Conservation (phyloP, 2,113 vertebrate genomes). For the Anhinga rufa region DNA sequence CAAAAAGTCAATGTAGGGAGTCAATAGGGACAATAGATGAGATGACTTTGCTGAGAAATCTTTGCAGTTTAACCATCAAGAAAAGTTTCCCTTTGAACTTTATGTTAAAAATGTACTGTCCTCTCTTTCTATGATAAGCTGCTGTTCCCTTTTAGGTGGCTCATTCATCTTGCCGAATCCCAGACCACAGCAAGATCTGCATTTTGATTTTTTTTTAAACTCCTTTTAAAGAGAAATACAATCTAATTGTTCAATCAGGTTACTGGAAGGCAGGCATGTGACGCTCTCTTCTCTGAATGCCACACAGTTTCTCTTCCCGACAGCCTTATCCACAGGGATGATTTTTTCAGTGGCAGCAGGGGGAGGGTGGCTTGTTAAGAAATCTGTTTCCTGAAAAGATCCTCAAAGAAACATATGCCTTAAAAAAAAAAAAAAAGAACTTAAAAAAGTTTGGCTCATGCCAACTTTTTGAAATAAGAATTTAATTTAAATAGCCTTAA, state of each 20-base stretch:
- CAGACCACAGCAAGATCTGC: slow-evolving; percentile 52
- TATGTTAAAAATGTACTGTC: slow-evolving; percentile 33
- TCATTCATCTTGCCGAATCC: slow-evolving; percentile 36
- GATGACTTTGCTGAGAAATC: slow-evolving; percentile 37
- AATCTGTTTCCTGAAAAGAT: slow-evolving; percentile 22
- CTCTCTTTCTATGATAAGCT: slow-evolving; percentile 29
- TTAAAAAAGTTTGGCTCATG: slow-evolving; percentile 37
- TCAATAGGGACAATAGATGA: slow-evolving; percentile 15
- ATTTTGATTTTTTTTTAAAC: not conserved
- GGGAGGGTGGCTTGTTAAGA: slow-evolving; percentile 33
- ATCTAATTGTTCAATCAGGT: slow-evolving; percentile 47
- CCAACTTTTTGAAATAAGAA: slow-evolving; percentile 30
- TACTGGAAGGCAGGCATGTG: not conserved
- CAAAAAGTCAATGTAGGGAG: slow-evolving; percentile 12
- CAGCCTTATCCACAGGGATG: slow-evolving; percentile 38
- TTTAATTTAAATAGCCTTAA: slow-evolving; percentile 61
- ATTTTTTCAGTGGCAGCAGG: slow-evolving; percentile 23
- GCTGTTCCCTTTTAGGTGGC: slow-evolving; percentile 34
- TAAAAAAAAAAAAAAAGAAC: slow-evolving; percentile 2
- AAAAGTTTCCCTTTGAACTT: slow-evolving; percentile 55
- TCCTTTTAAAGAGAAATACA: slow-evolving; percentile 20
- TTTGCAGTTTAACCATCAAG: slow-evolving; percentile 40
- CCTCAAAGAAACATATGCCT: slow-evolving; percentile 45
- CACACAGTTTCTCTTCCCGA: not conserved
- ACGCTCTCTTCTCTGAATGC: not conserved